A percentile compares a stretch with the other conserved stretches of the same genome.
Conservation (phyloP, 2,797 vertebrate genomes). For the Limnodromus scolopaceus region DNA sequence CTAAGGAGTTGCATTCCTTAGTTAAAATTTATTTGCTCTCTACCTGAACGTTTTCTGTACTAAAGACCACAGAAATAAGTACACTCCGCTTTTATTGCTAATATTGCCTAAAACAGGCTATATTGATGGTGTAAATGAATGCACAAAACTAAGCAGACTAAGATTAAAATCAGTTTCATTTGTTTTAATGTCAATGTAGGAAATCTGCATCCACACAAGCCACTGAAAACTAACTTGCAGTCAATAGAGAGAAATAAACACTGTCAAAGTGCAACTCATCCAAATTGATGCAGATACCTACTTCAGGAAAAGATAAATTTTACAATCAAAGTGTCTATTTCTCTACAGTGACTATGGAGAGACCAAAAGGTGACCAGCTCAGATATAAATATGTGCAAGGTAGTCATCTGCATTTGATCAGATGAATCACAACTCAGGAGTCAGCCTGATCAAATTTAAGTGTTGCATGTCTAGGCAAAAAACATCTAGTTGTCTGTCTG, state of each 20-base stretch:
- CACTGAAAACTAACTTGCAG: neutral
- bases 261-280: accelerated
- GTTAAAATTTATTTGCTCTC: neutral
- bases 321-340: neutral
- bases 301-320: neutral
- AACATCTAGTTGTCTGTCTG: neutral
- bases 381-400: neutral
- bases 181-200: neutral
- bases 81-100: neutral
- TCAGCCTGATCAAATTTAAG: neutral
- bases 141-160: neutral
- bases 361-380: neutral
- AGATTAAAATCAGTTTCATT: neutral
- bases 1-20: neutral
- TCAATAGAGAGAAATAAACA: neutral
- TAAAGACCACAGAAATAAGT: neutral
- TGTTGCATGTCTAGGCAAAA: neutral
- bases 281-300: neutral
- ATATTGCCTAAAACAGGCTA: neutral
- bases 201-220: neutral
- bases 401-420: neutral
- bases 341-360: neutral
- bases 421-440: neutral
- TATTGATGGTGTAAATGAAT: neutral
- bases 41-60: neutral